Evolutionary conservation across 2,113 vertebrate species (phyloP), one percentile per base, ranked within the genome.

Genomic region (Rhabdornis inornatus): DNA sequence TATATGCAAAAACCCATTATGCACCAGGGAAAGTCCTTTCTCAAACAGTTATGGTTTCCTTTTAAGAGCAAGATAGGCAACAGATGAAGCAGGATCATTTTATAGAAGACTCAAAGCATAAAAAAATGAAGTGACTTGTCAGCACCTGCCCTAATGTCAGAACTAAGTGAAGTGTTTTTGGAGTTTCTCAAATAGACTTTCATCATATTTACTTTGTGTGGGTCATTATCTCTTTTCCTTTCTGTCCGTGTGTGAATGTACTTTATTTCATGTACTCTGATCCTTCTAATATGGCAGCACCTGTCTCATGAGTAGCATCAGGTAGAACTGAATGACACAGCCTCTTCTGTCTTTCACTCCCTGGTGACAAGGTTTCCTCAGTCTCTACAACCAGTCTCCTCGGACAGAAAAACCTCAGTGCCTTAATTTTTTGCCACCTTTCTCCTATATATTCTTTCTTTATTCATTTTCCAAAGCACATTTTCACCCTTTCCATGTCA

Each of bases 231-330:
- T 71, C 15, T 86, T 83, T 55, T 61, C 13, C 11, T 60, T 82
- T 52, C 31, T 63, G 39, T 44, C 13, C 39, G 7, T 24, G 14
- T 31, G 6, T 23, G 77, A 14, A 30, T 80, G n/a, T 72, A 39
- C 13, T 63, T 71, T 66, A 14, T 57, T 45, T 17, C 0, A 0
- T 8, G 11, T n/a, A 24, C 33, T 35, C 27, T 33, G 19, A 19
- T 52, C 9, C 52, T 81, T 71, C 44, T 89, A 78, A 60, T 8
- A 31, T 13, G 27, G 39, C 15, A 55, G 42, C 5, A 37, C 22
- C 8, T 31, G 17, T 23, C 15, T 65, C 10, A 6, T 7, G 25
- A 30, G 21, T 2, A 86, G 2, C 1, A 1, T 7, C n/a, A 28
- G 11, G 21, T 31, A 57, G 31, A 44, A 13, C 14, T 7, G 1